phyloP scores from a whole-genome alignment of 2,113 vertebrate species.

The Platichthys stellatus region DNA sequence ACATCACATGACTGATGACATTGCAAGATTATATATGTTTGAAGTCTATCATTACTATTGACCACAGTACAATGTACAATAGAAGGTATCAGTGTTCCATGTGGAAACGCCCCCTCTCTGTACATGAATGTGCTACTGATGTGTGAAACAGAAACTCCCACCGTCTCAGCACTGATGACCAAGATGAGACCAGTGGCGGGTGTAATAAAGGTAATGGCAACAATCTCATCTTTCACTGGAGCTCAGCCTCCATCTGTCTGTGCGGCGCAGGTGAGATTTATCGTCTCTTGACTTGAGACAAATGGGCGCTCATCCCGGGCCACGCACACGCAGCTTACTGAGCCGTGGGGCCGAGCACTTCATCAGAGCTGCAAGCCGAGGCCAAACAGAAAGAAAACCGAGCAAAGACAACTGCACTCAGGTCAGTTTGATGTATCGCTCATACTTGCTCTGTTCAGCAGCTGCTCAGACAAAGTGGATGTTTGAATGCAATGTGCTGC shows the following conservation, averaged over 20 bases:
- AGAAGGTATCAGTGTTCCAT: neutral
- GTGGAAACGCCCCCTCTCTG: neutral
- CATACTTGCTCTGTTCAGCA: constrained; percentile 1
- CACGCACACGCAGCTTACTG: constrained; percentile 32
- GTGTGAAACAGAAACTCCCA: neutral
- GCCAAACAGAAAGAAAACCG: constrained; percentile 28
- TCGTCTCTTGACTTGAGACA: constrained; percentile 40
- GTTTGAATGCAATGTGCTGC: neutral
- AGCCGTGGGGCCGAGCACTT: constrained; percentile 43
- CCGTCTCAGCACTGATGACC: constrained; percentile 1
- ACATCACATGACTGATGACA: neutral
- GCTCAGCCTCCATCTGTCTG: constrained; percentile 38
- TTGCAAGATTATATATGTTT: no score
- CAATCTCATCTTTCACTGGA: constrained; percentile 27
- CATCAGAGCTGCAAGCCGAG: constrained; percentile 44
- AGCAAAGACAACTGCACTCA: constrained; percentile 27
- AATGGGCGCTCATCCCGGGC: constrained; percentile 45
- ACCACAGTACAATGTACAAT: neutral
- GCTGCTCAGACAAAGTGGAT: neutral
- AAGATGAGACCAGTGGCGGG: constrained; percentile 6
- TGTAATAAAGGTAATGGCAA: constrained; percentile 33
- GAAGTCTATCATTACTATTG: neutral
- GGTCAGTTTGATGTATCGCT: constrained; percentile 39
- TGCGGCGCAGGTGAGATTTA: constrained; percentile 36
- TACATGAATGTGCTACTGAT: neutral